Evolutionary conservation across 1,140 invertebrate species (phyloP).

Genomic region (Formica selysi): DNA sequence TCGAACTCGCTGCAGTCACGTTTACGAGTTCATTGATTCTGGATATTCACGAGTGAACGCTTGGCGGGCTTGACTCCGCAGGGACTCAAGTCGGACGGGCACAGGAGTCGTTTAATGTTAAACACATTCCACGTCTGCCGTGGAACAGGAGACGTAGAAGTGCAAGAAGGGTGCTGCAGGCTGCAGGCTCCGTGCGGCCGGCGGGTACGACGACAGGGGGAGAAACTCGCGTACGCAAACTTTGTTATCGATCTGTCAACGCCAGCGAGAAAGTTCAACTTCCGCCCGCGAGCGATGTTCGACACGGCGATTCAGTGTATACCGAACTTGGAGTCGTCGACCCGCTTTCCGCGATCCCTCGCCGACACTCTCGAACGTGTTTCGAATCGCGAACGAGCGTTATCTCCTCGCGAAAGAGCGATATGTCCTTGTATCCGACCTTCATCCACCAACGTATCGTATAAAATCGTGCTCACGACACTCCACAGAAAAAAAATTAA

Average conservation of each 20-base stretch:
- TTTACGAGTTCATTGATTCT: conserved; percentile 51
- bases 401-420: not conserved
- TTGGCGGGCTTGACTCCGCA: not conserved
- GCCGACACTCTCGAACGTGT: conserved; percentile 11
- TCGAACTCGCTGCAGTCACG: conserved; percentile 34
- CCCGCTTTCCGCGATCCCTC: not conserved
- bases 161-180: conserved; percentile 24
- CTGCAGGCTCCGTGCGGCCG: conserved; percentile 45
- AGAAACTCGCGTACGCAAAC: conserved; percentile 74
- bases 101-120: conserved; percentile 15
- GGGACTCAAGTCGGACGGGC: conserved; percentile 35
- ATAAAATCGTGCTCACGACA: conserved; percentile 36
- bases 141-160: conserved; percentile 5
- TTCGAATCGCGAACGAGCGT: conserved; percentile 12
- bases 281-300: conserved; percentile 71
- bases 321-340: conserved; percentile 1
- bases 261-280: conserved; percentile 77
- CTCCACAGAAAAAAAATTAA: conserved; percentile 30
- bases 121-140: conserved; percentile 54
- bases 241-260: conserved; percentile 82
- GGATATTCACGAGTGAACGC: conserved; percentile 34
- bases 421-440: not conserved
- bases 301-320: conserved; percentile 51
- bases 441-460: conserved; percentile 13
- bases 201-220: conserved; percentile 59